Base-by-base conservation (phyloP, 2,797 vertebrate species). In the Spea hammondii region DNA sequence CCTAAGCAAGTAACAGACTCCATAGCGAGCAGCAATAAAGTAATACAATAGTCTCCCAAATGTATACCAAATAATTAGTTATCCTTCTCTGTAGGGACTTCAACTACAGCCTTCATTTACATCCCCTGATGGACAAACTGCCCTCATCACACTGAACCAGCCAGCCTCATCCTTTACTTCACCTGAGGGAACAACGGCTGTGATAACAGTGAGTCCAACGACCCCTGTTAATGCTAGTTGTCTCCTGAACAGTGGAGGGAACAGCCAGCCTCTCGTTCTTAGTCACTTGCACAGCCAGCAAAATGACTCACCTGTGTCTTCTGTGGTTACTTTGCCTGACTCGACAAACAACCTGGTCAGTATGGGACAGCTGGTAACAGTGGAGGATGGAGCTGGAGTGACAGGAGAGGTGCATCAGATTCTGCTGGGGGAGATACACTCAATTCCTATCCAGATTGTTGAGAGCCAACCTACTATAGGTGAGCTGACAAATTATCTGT, bases 61-160 rank as follows among this genome's bases (percentile, higher is more conserved):
- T 32, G 32, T 32, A 32, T 32, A 32, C 32, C 32, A 32, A 32
- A 32, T 32, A 2, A 64, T 70, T 71, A 68, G 5, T 68, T 68
- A 65, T 50, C 44, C 5, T 70, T 55, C 65, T 65, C 44, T 57
- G 48, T 87, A 93, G 91, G 90, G 85, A 75, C 90, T 92, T 66
- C 91, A 92, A 82, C 85, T 94, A 68, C 93, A 93, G 82, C 83
- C 91, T 86, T 83, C 85, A 62, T 86, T 87, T 66, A 83, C 89
- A 83, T 87, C 91, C 8, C 14, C 86, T 79, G 92, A 92, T 8
- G 89, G 88, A 83, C 79, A 87, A 67, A 73, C 89, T 66, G 79
- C 88, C 70, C 82, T 90, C 49, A 46, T 90, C 55, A 75, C 91
- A 84, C 79, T 87, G 79, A 88, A 89, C 78, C 86, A 84, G n/a